Base-by-base conservation (phyloP, 2,113 vertebrate genomes). In the Centrocercus urophasianus region DNA sequence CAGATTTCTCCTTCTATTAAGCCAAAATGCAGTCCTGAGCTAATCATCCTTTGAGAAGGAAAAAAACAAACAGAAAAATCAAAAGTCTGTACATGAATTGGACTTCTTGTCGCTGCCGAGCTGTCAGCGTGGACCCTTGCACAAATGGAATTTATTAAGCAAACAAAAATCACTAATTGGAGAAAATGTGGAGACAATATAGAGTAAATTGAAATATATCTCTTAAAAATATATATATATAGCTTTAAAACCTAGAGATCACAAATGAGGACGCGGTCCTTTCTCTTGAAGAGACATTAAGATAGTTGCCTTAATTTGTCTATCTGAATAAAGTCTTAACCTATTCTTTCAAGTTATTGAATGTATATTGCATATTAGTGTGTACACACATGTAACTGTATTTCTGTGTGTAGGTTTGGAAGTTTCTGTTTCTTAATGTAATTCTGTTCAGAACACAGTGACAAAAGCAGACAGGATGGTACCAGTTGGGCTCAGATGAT, bases 261-360 rank as follows among this genome's bases (percentile, higher is more conserved):
- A 88, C 79, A 95, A 93, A 90, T 75, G 73, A 93, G 94, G 95
- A 97, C 94, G 30, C 3, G 20, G 92, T 97, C 96, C 95, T 97
- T 88, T 95, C 90, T 94, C 92, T 92, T 93, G 86, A 93, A 92
- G 83, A 95, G 92, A 95, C 94, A 82, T 88, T 93, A 91, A 95
- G 83, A 94, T 54, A 93, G 94, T 93, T 96, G 95, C 96, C 96
- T 97, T 96, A 96, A 95, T 95, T 93, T 96, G 95, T 95, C 94
- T 96, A 94, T 96, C 80, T 95, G 90, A 97, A 96, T 96, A 96
- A 97, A 96, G 95, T 97, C 95, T 97, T 96, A 96, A 96, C 71
- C 86, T 96, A 94, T 95, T 92, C 93, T 94, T 97, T 97, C 76
- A 94, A 94, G 94, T 97, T 97, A 70, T 66, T 97, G 96, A 97